These are phyloP conservation scores for Prenolepis imparis DNA, from an alignment of 2,888 invertebrate genomes.

Conservation along the genomic window DNA sequence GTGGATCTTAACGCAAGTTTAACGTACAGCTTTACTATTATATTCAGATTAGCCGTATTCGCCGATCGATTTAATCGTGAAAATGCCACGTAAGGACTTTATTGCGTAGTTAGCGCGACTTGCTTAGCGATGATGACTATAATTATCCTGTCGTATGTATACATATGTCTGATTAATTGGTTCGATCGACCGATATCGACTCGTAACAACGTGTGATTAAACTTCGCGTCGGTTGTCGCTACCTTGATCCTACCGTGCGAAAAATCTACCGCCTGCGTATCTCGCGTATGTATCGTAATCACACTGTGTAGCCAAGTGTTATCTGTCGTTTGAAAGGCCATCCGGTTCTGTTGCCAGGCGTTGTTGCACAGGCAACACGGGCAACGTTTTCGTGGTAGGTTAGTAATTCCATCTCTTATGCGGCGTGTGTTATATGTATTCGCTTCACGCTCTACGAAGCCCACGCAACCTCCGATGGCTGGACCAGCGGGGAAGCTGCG, in stretches of 20 bases:
- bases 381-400: slow-evolving; percentile 61
- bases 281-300: slow-evolving; percentile 22
- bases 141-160: slow-evolving; percentile 10
- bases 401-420: slow-evolving; percentile 59
- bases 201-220: not conserved
- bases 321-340: slow-evolving; percentile 2
- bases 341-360: slow-evolving; percentile 22
- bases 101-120: not conserved
- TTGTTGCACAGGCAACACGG: not conserved
- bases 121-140: not conserved
- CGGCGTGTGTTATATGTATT: slow-evolving; percentile 54
- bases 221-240: not conserved
- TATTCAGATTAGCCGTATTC: not conserved
- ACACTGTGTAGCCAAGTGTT: not conserved
- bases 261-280: not conserved
- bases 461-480: slow-evolving; percentile 49
- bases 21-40: not conserved
- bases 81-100: not conserved
- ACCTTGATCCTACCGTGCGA: not conserved
- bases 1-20: not conserved
- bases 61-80: not conserved
- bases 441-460: slow-evolving; percentile 35
- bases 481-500: slow-evolving; percentile 30
- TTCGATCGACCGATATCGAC: not conserved
- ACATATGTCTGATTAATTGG: not conserved